Evolutionary conservation across 2,113 vertebrate species (phyloP).

Genomic region (Saguinus midas): DNA sequence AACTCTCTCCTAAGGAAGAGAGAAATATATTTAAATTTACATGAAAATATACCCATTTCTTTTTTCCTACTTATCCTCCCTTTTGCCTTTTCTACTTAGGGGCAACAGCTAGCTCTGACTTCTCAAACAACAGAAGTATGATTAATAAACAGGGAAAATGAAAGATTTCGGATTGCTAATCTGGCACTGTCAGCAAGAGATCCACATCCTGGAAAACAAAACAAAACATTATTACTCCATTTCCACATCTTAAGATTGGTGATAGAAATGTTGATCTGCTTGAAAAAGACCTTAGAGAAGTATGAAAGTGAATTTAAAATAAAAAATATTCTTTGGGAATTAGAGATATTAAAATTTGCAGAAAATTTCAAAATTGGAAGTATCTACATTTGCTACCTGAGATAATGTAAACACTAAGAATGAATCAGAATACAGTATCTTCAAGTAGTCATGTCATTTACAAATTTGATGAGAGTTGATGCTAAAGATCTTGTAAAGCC

Average conservation of each 20-base stretch:
- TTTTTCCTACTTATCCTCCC: neutral
- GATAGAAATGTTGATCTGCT: neutral
- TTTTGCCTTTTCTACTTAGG: slow-evolving; percentile 2
- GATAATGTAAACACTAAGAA: neutral
- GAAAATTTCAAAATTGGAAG: neutral
- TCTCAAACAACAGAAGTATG: neutral
- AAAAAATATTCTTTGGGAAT: neutral
- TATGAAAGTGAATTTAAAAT: neutral
- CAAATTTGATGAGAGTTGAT: neutral
- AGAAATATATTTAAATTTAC: slow-evolving; percentile 53
- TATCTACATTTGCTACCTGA: neutral
- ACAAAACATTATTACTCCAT: neutral
- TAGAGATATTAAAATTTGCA: neutral
- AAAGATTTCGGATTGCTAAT: neutral
- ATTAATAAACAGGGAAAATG: neutral
- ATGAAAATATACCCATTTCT: fast-evolving
- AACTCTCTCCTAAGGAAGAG: slow-evolving; percentile 91
- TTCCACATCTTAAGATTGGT: neutral
- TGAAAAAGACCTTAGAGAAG: neutral
- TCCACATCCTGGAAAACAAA: neutral
- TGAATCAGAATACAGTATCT: neutral
- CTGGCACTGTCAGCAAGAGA: neutral
- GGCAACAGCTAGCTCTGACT: neutral
- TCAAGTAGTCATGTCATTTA: neutral
- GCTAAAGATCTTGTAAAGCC: neutral